Evolutionary conservation across 2,888 invertebrate species (phyloP).

Genomic region (Achlya flavicornis): DNA sequence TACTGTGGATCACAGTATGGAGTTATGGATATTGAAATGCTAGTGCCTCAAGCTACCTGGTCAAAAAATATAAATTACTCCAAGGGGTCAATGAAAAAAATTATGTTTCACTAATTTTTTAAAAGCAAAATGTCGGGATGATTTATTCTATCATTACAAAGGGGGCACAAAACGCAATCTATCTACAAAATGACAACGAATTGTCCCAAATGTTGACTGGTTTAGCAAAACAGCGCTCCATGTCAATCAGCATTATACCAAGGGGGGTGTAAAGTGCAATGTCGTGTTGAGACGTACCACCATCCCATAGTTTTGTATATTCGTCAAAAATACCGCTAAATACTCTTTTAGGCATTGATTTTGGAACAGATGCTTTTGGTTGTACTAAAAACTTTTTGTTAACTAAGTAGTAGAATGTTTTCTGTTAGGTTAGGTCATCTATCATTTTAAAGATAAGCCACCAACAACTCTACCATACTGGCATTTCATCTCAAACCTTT

Average conservation of each 20-base stretch:
- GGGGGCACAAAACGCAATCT: neutral
- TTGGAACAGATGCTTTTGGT: neutral
- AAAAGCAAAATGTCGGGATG: neutral
- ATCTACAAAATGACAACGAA: slow-evolving; percentile 9
- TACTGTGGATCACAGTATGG: no score
- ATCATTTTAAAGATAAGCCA: no score
- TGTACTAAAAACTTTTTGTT: neutral
- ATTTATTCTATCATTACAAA: slow-evolving; percentile 5
- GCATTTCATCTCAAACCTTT: slow-evolving; percentile 33
- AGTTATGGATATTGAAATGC: no score
- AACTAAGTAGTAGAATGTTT: no score
- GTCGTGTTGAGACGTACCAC: slow-evolving; percentile 53
- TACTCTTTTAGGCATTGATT: neutral
- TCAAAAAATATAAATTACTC: no score
- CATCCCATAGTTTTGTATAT: slow-evolving; percentile 17
- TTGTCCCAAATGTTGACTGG: slow-evolving; percentile 14
- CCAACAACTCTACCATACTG: slow-evolving; percentile 4
- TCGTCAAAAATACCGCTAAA: neutral
- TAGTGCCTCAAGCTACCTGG: no score
- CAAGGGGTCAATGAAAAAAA: no score
- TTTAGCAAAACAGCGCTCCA: slow-evolving; percentile 29
- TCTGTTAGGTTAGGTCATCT: no score
- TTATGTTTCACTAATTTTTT: neutral
- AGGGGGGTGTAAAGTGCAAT: slow-evolving; percentile 59
- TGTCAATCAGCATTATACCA: slow-evolving; percentile 44